A percentile compares a stretch with the other conserved stretches of the same genome.
Conservation (phyloP, 2,888 invertebrate genomes). For the Acrobasis repandana region DNA sequence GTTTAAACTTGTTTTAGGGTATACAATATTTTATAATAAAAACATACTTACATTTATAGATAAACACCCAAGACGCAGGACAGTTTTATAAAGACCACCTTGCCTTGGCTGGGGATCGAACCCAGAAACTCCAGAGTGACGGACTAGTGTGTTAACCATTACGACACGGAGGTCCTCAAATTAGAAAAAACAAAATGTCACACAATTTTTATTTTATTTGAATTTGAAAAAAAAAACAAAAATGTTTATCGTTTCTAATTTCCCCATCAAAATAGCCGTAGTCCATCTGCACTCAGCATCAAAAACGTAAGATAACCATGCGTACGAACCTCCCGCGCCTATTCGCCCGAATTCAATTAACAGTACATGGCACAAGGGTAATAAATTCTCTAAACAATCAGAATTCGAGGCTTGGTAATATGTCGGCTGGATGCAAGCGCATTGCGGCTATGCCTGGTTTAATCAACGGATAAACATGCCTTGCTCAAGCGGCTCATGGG, state of each 20-base stretch:
- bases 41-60: too few relatives aligned
- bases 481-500: conserved; percentile 42
- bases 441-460: conserved; percentile 77
- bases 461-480: conserved; percentile 78
- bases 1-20: too few relatives aligned
- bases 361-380: conserved; percentile 80
- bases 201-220: too few relatives aligned
- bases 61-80: too few relatives aligned
- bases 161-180: too few relatives aligned
- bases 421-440: conserved; percentile 80
- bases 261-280: conserved; percentile 4
- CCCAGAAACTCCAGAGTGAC: too few relatives aligned
- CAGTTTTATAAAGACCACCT: too few relatives aligned
- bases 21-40: too few relatives aligned
- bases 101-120: too few relatives aligned
- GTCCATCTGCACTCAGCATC: conserved; percentile 11
- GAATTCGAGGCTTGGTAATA: conserved; percentile 81
- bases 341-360: conserved; percentile 82
- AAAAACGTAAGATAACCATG: conserved; percentile 21
- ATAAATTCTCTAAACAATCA: conserved; percentile 84
- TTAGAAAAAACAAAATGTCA: too few relatives aligned
- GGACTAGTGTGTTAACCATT: too few relatives aligned
- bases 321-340: conserved; percentile 70
- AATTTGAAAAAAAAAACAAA: too few relatives aligned
- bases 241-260: not conserved